Percentiles rank a stretch among this genome's conserved stretches.
Conservation (phyloP, 2,113 vertebrate genomes). For the Cheirogaleus medius region DNA sequence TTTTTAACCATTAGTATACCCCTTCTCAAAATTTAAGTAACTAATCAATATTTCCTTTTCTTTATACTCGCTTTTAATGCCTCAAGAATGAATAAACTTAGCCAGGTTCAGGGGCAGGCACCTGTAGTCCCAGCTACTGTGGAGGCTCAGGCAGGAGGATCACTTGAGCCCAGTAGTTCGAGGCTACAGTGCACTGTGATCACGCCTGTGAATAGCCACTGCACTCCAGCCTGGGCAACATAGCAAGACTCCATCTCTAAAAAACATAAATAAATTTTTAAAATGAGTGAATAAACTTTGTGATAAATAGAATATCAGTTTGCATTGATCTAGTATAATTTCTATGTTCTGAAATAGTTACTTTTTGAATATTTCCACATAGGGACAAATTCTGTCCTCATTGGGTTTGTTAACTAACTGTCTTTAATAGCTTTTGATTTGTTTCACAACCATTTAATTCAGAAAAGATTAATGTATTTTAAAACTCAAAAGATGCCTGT, state of each 20-base stretch:
- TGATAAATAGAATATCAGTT: background rate
- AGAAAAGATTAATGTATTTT: background rate
- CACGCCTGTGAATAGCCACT: background rate
- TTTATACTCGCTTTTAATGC: background rate
- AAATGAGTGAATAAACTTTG: background rate
- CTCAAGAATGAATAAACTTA: background rate
- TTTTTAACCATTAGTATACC: background rate
- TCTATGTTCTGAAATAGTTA: background rate
- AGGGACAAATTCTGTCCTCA: background rate
- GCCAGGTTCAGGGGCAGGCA: background rate
- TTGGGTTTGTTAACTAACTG: background rate
- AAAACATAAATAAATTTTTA: background rate
- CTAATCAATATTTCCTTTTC: background rate
- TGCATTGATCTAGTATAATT: background rate
- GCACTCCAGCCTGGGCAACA: background rate
- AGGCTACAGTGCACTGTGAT: background rate
- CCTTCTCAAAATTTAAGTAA: constrained; percentile 33
- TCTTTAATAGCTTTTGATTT: background rate
- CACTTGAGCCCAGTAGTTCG: background rate
- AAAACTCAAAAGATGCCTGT: background rate
- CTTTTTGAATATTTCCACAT: background rate
- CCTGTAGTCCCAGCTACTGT: background rate
- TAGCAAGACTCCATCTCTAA: background rate
- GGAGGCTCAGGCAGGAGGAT: background rate
- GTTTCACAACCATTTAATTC: background rate